Base-by-base conservation (phyloP, 2,888 invertebrate species). In the Calliopum simillimum region DNA sequence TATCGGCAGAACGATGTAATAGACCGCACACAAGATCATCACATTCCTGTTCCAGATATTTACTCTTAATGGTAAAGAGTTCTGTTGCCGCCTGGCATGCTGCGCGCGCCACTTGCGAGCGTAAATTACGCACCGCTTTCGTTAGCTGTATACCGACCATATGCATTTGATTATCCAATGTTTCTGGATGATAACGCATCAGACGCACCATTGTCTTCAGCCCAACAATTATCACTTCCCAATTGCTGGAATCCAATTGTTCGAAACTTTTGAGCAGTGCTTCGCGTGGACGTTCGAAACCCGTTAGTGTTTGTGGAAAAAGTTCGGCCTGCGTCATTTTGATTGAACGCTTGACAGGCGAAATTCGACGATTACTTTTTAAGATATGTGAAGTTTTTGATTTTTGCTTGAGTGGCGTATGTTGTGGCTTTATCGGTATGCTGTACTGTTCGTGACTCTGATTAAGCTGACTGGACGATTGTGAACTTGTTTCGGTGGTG, bases 71-170 rank as follows among this genome's bases (percentile, higher is more conserved):
- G 41, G 88, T 87, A 82, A 96, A 98, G 76, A 99, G 86, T 72
- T 96, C 93, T 1, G 92, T 92, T 53, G 97, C 88, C 8, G 94
- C 91, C 73, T 91, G 89, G 80, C 98, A 96, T 16, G 98, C 97
- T 4, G 93, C 90, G 61, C 98, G 89, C 0, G 98, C 93, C 0
- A 97, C 97, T 82, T 97, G 95, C 0, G 98, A 98, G 25, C 99
- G 89, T 72, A 99, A 88, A 85, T 97, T 98, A 76, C 93, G 93
- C 59, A 96, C 92, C 80, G 97, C 93, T 72, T 90, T 88, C 0
- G 94, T 91, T 25, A 96, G 85, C 72, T 90, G 88, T n/a, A 92
- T 88, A 84, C 91, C 92, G 25, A 91, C 88, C 25, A 91, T 89
- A 59, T 93, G 93, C 71, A 94, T 90, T 73, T 93, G 90, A 1